A percentile compares a stretch with the other conserved stretches of the same genome.
These are phyloP conservation scores for Lysiphlebus fabarum DNA, from an alignment of 1,140 invertebrate species.

Conservation along the genomic window DNA sequence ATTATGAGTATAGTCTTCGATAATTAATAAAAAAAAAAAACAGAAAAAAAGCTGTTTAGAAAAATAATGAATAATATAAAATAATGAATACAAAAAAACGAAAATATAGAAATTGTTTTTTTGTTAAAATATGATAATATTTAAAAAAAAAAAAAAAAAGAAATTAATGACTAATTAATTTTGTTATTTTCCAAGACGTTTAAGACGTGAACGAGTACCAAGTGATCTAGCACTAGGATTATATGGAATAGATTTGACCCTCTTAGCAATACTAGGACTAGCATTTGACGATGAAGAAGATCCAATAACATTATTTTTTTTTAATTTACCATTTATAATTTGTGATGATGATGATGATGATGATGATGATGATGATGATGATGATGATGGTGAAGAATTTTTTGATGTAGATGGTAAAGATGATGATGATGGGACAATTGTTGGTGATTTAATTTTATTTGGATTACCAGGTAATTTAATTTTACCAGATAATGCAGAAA, in stretches of 20 bases:
- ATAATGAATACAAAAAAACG: too few species aligned
- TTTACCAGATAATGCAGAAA: conserved; percentile 23
- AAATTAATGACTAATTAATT: background rate
- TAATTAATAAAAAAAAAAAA: too few species aligned
- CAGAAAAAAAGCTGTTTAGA: too few species aligned
- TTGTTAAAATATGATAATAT: background rate
- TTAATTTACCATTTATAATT: conserved; percentile 32
- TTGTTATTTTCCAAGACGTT: conserved; percentile 48
- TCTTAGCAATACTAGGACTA: conserved; percentile 38
- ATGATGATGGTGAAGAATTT: too few species aligned
- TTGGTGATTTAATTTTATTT: conserved; percentile 1
- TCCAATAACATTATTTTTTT: conserved; percentile 29
- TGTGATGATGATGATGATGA: conserved; percentile 24
- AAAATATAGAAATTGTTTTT: too few species aligned
- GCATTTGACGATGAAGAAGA: conserved; percentile 23
- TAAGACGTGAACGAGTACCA: conserved; percentile 48
- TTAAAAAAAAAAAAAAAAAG: background rate
- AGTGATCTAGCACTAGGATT: conserved; percentile 42
- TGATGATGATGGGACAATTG: too few species aligned
- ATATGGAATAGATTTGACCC: conserved; percentile 43
- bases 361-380: too few species aligned
- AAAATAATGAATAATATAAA: too few species aligned
- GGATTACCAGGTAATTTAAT: conserved; percentile 30
- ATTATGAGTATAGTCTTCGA: too few species aligned
- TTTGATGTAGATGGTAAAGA: too few species aligned